Percentiles rank a stretch among this genome's conserved stretches.
Evolutionary conservation across 2,888 invertebrate genomes (phyloP).

Genomic region (Teinopalpus imperialis): DNA sequence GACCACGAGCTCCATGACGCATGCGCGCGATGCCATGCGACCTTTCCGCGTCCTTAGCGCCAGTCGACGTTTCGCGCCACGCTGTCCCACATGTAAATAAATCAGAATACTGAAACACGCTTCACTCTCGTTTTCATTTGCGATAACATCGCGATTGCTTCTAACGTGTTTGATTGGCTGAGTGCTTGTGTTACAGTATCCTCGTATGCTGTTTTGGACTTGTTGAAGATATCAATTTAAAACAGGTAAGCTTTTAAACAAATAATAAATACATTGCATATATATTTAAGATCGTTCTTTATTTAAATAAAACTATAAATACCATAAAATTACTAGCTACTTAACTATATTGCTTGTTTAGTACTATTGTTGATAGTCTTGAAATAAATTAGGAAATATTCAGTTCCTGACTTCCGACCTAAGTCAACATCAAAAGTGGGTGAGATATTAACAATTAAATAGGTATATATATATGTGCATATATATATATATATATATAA

Average conservation of each 20-base stretch:
- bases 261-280: too few species aligned
- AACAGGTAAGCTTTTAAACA: slow-evolving; percentile 7
- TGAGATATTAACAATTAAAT: too few species aligned
- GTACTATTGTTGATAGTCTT: too few species aligned
- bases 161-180: slow-evolving; percentile 26
- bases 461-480: too few species aligned
- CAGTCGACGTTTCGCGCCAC: slow-evolving; percentile 69
- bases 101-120: slow-evolving; percentile 38
- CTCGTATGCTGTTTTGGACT: neutral
- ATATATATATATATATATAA: too few species aligned
- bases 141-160: slow-evolving; percentile 28
- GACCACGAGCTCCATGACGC: slow-evolving; percentile 47
- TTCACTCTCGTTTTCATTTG: slow-evolving; percentile 55
- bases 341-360: too few species aligned
- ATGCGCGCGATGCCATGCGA: slow-evolving; percentile 64
- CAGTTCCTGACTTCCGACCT: slow-evolving; percentile 41
- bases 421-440: slow-evolving; percentile 36
- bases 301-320: too few species aligned
- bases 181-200: slow-evolving; percentile 6
- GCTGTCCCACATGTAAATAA: slow-evolving; percentile 66
- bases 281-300: too few species aligned
- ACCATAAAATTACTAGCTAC: too few species aligned
- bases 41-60: slow-evolving; percentile 71
- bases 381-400: too few species aligned
- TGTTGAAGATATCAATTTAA: neutral